Evolutionary conservation across 2,888 invertebrate species (phyloP).

Genomic region (Eretmocerus hayati): DNA sequence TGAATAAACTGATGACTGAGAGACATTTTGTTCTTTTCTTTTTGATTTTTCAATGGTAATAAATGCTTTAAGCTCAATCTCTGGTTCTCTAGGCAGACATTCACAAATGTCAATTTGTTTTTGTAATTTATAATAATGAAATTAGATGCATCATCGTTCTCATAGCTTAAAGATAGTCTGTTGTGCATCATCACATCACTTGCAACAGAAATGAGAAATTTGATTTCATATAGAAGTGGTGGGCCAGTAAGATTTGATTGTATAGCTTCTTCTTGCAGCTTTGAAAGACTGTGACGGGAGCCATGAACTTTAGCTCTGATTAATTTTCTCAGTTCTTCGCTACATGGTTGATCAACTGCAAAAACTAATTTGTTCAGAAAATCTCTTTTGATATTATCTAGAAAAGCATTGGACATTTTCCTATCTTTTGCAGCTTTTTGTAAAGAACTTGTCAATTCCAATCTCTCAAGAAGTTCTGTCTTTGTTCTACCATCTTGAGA

Average conservation of each 20-base stretch:
- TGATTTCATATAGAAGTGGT: constrained; percentile 9
- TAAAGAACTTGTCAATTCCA: constrained; percentile 27
- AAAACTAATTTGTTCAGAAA: constrained; percentile 29
- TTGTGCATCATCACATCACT: constrained; percentile 4
- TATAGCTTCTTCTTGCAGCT: constrained; percentile 25
- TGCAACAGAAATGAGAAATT: constrained; percentile 1
- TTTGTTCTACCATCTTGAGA: constrained; percentile 26
- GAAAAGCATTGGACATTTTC: constrained; percentile 20
- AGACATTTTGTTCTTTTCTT: constrained; percentile 2
- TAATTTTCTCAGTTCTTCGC: constrained; percentile 28
- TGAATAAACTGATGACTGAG: constrained; percentile 5
- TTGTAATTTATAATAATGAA: constrained; percentile 6
- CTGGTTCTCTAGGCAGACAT: not conserved
- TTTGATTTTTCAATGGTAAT: not conserved
- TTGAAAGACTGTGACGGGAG: constrained; percentile 25
- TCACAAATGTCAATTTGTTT: constrained; percentile 8
- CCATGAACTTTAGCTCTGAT: constrained; percentile 29
- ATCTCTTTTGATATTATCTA: constrained; percentile 26
- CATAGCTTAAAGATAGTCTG: constrained; percentile 1
- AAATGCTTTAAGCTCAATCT: constrained; percentile 7
- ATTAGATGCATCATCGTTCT: not conserved
- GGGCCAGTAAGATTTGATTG: constrained; percentile 21
- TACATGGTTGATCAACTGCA: constrained; percentile 22
- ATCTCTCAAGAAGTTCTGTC: constrained; percentile 28
- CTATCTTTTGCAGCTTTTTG: constrained; percentile 26